A percentile compares a stretch with the other conserved stretches of the same genome.
Conservation (phyloP, 1,140 invertebrate species). For the Babylonia areolata region DNA sequence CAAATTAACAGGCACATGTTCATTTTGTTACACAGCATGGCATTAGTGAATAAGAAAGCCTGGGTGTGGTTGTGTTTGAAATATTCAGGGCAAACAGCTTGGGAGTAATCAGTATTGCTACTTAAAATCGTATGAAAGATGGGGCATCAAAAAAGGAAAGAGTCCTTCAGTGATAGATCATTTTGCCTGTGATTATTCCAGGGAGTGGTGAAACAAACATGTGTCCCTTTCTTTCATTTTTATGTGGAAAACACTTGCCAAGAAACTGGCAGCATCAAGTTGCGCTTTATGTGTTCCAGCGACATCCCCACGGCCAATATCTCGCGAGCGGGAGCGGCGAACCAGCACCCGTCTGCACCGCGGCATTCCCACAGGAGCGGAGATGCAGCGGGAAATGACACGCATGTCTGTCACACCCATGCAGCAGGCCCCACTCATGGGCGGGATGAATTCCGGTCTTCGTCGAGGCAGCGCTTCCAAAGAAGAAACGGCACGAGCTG, state of each 20-base stretch:
- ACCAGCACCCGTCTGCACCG: constrained; percentile 72
- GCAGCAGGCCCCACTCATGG: constrained; percentile 52
- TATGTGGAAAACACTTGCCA: not conserved
- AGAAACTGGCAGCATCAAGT: no score
- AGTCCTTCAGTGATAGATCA: no score
- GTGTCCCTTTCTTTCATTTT: not conserved
- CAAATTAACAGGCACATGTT: no score
- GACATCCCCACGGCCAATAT: constrained; percentile 71
- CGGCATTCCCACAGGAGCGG: constrained; percentile 67
- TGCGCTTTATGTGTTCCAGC: constrained; percentile 55
- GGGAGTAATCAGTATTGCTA: no score
- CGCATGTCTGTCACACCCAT: constrained; percentile 64
- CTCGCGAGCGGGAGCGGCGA: constrained; percentile 70
- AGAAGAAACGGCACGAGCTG: constrained; percentile 67
- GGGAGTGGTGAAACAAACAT: not conserved
- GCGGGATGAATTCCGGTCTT: constrained; percentile 57
- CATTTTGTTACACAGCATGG: no score
- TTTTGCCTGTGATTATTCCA: no score
- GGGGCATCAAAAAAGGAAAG: no score
- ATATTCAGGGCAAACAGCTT: no score
- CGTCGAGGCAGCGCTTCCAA: constrained; percentile 73
- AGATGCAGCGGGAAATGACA: constrained; percentile 62
- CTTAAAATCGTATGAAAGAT: no score
- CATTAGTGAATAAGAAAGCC: no score
- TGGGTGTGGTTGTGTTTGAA: no score